Evolutionary conservation across 2,797 vertebrate genomes (phyloP), one percentile per base, ranked within the genome.

Genomic region (Microchirus variegatus): DNA sequence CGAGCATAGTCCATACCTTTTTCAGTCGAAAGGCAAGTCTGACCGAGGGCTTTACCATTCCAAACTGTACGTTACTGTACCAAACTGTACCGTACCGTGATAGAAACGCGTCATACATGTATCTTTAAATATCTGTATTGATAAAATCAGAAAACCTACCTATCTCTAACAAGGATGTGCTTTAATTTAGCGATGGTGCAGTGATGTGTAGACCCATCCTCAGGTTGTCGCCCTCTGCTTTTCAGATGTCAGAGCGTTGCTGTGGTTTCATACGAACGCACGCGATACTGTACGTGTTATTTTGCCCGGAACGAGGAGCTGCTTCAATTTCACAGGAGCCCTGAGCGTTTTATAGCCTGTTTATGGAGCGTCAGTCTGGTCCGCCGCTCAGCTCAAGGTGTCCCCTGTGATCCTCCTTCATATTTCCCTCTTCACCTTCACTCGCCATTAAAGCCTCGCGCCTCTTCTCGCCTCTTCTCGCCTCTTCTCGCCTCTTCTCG

Each of bases 391-490:
- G 35, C 78, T 72, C 35, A 15, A 43, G 53, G 59, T 77, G 67
- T 44, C 51, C 62, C 48, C 52, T 78, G 35, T 84, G 79, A 82
- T 82, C 71, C 60, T 72, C 65, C 57, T 50, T 53, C 62, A 38
- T 61, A 22, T 51, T 50, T 64, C 55, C 55, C 54, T 67, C 73
- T 61, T 72, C 41, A 63, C 77, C 77, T 78, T 78, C 74, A 43
- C 61, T 48, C 11, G 12, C 67, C 59, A 71, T 78, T 78, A 74
- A 73, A 70, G 59, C 66, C 42, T 18, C 44, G 13, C 5, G 7
- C 71, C 56, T 80, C 67, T 37, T 73, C 51, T 10, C 17, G 8
- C 71, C 58, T n/a, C n/a, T n/a, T n/a, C n/a, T n/a, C n/a, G n/a
- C 55, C 54, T 67, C 73, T 61, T 72, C 41, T 48, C 11, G 12